These are phyloP conservation scores for Gavialis gangeticus DNA, from an alignment of 2,113 vertebrate species.

Conservation along the genomic window DNA sequence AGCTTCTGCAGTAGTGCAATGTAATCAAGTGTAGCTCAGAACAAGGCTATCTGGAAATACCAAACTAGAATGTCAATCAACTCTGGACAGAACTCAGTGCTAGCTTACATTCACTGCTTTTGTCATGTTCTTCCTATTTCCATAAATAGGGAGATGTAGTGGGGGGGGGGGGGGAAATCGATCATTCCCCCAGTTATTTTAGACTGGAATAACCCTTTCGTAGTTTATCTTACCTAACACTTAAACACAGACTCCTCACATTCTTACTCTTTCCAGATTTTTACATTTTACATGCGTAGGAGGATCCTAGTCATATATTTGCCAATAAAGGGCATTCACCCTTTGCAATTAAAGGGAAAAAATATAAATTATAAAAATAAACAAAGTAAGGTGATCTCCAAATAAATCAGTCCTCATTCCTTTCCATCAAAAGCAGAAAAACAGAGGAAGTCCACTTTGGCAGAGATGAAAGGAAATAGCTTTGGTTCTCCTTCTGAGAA, in stretches of 20 bases:
- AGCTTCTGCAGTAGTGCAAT: background rate
- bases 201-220: background rate
- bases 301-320: background rate
- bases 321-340: slow-evolving; percentile 1
- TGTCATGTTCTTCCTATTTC: background rate
- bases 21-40: background rate
- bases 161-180: too few species aligned
- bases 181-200: background rate
- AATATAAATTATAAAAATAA: slow-evolving; percentile 4
- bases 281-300: background rate
- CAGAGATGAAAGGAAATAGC: slow-evolving; percentile 52
- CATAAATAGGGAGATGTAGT: background rate
- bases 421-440: slow-evolving; percentile 40
- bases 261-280: background rate
- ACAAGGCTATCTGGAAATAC: background rate
- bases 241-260: background rate
- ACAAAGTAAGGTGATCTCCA: slow-evolving; percentile 24
- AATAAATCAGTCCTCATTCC: slow-evolving; percentile 43
- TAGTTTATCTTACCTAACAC: background rate
- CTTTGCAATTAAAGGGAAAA: slow-evolving; percentile 36
- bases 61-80: background rate
- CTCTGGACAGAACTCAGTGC: background rate
- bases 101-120: background rate
- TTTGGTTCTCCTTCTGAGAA: slow-evolving; percentile 14
- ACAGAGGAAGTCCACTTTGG: slow-evolving; percentile 70